Base-by-base conservation (phyloP, 1,140 invertebrate species). In the Drosophila kikkawai region DNA sequence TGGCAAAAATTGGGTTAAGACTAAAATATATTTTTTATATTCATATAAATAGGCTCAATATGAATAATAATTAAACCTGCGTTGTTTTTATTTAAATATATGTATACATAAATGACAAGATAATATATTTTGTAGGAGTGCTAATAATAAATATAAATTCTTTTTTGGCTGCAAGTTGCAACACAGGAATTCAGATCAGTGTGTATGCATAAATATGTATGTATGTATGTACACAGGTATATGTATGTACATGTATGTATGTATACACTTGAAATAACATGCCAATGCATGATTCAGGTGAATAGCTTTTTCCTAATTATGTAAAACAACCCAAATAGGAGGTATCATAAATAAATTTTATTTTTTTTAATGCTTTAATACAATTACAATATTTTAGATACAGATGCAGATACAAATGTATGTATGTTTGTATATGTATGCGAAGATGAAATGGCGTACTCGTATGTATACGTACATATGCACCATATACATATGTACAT, bases 71-170 rank as follows among this genome's bases (percentile, higher is more conserved):
- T 22, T 13, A 45, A 22, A 22, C 22, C 22, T 22, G 9, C 7
- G 9, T 44, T 34, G 17, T 19, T 19, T 36, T 36, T 29, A 29
- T 29, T 29, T 6, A 29, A 29, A 29, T 29, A 29, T 29, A 29
- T 29, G 9, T 47, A 2, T 11, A 17, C 19, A 53, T 36, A 36
- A 8, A 19, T 36, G 17, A 53, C 19, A 53, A 53, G 11, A 13
- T 36, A 37, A 7, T 55, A 55, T 37, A 22, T 55, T 55, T 55
- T 15, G 17, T 37, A 22, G 4, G 19, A 4, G 51, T 19, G 34
- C 51, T 22, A 55, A 55, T 22, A 55, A 55, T 55, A 55, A 37
- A 19, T 22, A 37, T 22, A 22, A 37, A 36, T 36, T 53, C 26
- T 17, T 19, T 19, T 36, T 12, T 13, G 32, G 7, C 19, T 53